phyloP scores from a whole-genome alignment of 2,888 invertebrate genomes.

The Eristalinus sepulchralis region DNA sequence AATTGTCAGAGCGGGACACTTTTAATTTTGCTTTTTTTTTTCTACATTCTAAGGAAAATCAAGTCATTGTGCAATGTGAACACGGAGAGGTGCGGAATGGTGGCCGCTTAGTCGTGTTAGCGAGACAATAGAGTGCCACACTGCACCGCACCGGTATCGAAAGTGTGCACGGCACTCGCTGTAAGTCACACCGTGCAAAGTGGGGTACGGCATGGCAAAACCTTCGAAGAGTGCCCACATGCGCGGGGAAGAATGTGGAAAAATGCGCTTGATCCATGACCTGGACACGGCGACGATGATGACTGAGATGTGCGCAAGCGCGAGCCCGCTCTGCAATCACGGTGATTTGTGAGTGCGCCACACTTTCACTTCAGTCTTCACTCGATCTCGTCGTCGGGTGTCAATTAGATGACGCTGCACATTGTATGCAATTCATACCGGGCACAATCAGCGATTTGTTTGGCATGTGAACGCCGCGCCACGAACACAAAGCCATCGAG shows the following conservation, averaged over 20 bases:
- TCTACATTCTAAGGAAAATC: conserved; percentile 7
- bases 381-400: conserved; percentile 24
- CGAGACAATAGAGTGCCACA: conserved; percentile 50
- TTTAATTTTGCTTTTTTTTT: conserved; percentile 20
- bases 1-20: conserved; percentile 49
- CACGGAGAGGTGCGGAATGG: background rate
- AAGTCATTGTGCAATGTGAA: conserved; percentile 39
- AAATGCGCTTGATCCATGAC: conserved; percentile 46
- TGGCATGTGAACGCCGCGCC: conserved; percentile 38
- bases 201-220: background rate
- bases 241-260: background rate
- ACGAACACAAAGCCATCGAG: background rate
- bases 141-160: conserved; percentile 37
- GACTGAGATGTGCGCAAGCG: background rate
- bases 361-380: conserved; percentile 56
- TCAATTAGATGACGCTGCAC: conserved; percentile 53
- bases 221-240: background rate
- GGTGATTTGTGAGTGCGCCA: conserved; percentile 16
- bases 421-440: conserved; percentile 33
- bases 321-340: conserved; percentile 7
- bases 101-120: background rate
- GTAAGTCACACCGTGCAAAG: conserved; percentile 33
- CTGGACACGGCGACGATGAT: conserved; percentile 22
- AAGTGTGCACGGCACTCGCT: conserved; percentile 40
- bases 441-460: conserved; percentile 23